Base-by-base conservation (phyloP, 2,888 invertebrate species). In the Prosopocoilus inquinatus region DNA sequence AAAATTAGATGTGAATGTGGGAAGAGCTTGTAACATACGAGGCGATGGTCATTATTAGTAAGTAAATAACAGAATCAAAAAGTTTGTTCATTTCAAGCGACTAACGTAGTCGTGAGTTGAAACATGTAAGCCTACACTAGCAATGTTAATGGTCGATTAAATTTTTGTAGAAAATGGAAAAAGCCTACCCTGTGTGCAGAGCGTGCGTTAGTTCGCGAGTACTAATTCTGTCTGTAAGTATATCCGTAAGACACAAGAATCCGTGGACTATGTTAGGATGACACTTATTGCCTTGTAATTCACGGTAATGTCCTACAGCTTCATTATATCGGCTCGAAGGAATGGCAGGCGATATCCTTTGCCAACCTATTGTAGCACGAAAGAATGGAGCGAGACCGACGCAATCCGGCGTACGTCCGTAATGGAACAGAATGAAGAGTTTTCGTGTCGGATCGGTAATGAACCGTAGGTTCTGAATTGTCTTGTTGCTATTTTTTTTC, bases 201-300 rank as follows among this genome's bases (percentile, higher is more conserved):
- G 41, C 41, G 41, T 41, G 41, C 41, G 41, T 41, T 41, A 41
- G 41, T 41, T 41, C 9, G 41, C 38, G 38, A 52, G 48, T 50
- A 53, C 54, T 65, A 64, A 65, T 63, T 64, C 60, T 58, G 52
- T 59, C 57, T 47, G 51, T 49, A 57, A 61, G 59, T 59, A 62
- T 60, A 62, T 61, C 59, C 56, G 55, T 54, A 56, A 60, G 59
- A 59, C 62, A 60, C 60, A 67, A 66, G 72, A 70, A 71, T 70
- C 69, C 64, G 63, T 65, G 61, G 64, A 64, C 69, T 69, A 69
- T 73, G 72, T 71, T 66, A 60, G 68, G 68, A 69, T 69, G 73
- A 72, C 72, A 71, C 72, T 72, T 72, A 73, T 72, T 66, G 70
- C 68, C 69, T 64, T 73, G 71, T 73, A 73, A 74, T 72, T 74